Conservation (phyloP, 2,888 invertebrate genomes). For the Encarsia formosa region DNA sequence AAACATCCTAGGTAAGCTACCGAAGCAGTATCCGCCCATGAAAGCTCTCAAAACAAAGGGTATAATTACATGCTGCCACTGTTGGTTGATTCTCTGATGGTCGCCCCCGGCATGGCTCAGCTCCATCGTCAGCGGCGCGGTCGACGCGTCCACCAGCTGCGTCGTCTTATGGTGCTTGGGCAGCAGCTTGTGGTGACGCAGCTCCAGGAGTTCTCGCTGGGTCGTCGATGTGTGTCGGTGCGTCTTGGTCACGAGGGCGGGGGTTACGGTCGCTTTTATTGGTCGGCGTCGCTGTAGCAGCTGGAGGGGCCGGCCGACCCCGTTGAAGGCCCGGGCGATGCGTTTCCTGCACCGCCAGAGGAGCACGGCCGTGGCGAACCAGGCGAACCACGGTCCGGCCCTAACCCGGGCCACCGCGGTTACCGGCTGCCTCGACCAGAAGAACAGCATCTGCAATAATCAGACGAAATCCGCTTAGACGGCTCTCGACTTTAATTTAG, state of each 20-base stretch:
- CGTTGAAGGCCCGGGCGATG: slow-evolving; percentile 34
- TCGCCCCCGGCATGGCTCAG: too few species aligned
- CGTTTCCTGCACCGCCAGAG: slow-evolving; percentile 43
- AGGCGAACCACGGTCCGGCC: slow-evolving; percentile 46
- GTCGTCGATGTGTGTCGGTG: too few species aligned
- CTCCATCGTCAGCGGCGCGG: too few species aligned
- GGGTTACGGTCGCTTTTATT: background rate
- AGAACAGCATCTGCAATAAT: slow-evolving; percentile 45
- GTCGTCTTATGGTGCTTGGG: background rate
- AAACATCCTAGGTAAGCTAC: too few species aligned
- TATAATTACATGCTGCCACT: too few species aligned
- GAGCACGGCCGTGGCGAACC: slow-evolving; percentile 43
- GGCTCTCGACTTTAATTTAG: background rate
- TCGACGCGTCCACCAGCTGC: background rate
- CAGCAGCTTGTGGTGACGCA: background rate
- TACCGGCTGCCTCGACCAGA: slow-evolving; percentile 41
- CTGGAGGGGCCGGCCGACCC: background rate
- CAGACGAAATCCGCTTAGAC: background rate
- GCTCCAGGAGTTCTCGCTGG: too few species aligned
- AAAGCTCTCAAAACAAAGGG: too few species aligned
- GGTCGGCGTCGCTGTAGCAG: background rate
- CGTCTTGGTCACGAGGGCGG: background rate
- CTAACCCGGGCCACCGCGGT: slow-evolving; percentile 32
- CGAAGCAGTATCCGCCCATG: too few species aligned
- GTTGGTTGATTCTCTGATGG: too few species aligned